Evolutionary conservation across 2,113 vertebrate genomes (phyloP).

Genomic region (Callaeas wilsoni): DNA sequence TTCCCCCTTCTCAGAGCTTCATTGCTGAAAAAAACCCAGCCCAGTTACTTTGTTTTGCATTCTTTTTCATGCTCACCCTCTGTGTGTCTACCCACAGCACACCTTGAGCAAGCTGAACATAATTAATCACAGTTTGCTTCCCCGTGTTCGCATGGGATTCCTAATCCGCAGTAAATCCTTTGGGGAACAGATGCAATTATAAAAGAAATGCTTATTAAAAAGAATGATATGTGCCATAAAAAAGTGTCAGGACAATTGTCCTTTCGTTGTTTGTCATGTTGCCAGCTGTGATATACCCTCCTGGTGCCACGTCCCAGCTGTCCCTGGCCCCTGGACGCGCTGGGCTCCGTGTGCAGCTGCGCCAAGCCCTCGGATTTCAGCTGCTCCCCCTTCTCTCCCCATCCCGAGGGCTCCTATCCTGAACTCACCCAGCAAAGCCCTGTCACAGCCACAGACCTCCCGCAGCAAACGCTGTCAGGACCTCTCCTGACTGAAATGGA

Average conservation of each 20-base stretch:
- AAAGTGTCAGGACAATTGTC: conserved; percentile 30
- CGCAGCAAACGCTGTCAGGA: background rate
- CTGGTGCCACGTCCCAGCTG: background rate
- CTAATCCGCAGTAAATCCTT: conserved; percentile 15
- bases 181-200: conserved; percentile 44
- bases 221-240: conserved; percentile 11
- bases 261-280: conserved; percentile 2
- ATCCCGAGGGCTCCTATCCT: background rate
- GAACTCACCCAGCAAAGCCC: background rate
- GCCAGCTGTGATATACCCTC: background rate
- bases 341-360: background rate
- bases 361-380: background rate
- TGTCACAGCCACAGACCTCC: background rate
- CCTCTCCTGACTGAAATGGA: background rate
- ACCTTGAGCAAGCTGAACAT: background rate
- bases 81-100: background rate
- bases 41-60: background rate
- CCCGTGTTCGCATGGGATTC: background rate
- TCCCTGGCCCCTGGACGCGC: background rate
- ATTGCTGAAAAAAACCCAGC: background rate
- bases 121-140: conserved; percentile 39
- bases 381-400: background rate
- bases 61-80: background rate
- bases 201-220: conserved; percentile 22
- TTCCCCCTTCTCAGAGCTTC: background rate